These are phyloP conservation scores for Coregonus suidteri DNA, from an alignment of 2,797 vertebrate genomes.

Conservation along the genomic window DNA sequence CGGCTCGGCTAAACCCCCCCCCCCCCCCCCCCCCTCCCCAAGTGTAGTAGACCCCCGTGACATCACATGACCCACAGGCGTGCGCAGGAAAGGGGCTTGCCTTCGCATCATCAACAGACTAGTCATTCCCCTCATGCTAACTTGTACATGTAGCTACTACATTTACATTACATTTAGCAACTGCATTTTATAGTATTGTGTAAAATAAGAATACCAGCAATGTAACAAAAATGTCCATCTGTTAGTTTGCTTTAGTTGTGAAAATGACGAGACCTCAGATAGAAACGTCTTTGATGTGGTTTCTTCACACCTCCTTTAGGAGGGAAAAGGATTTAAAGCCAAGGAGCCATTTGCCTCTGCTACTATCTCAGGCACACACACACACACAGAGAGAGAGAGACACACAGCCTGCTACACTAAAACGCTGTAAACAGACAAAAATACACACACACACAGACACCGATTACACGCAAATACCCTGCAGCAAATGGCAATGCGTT, in stretches of 20 bases:
- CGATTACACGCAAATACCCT: background rate
- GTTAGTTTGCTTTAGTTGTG: background rate
- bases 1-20: background rate
- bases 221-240: background rate
- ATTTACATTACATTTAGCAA: no score
- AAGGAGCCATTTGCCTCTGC: background rate
- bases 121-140: background rate
- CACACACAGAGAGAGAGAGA: background rate
- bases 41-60: slow-evolving; percentile 13
- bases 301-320: background rate
- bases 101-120: background rate
- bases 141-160: background rate
- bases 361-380: background rate
- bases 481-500: slow-evolving; percentile 33
- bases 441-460: background rate
- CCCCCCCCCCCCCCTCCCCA: slow-evolving; percentile 35
- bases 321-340: background rate
- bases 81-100: background rate
- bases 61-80: background rate
- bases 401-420: no score
- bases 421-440: background rate
- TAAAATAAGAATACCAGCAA: background rate
- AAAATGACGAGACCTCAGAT: background rate
- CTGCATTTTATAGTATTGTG: background rate
- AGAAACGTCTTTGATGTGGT: background rate